Conservation (phyloP, 2,888 invertebrate species). For the Rhamnusium bicolor region DNA sequence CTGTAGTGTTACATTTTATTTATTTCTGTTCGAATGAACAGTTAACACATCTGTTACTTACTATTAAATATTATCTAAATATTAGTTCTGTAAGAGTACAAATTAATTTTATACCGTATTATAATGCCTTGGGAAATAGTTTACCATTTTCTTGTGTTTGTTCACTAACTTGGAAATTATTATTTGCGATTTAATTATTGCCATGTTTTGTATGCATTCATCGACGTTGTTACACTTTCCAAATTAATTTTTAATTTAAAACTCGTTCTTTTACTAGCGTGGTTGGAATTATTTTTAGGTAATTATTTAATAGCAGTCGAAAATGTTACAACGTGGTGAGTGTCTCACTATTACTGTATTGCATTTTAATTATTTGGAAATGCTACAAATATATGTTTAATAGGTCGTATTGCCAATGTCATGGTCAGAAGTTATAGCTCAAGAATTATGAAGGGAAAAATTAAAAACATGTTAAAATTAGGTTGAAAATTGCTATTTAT, state of each 20-base stretch:
- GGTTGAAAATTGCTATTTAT: too few species aligned
- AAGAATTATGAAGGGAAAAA: too few species aligned
- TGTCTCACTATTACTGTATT: not conserved
- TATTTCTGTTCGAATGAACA: conserved; percentile 17
- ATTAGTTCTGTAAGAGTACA: not conserved
- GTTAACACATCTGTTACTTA: conserved; percentile 19
- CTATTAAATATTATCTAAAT: not conserved
- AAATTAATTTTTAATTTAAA: not conserved
- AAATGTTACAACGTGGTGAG: not conserved
- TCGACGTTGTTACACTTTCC: not conserved
- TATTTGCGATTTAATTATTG: not conserved
- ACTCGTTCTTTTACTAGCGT: not conserved
- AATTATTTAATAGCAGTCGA: not conserved
- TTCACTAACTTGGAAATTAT: not conserved
- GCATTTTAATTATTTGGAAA: not conserved
- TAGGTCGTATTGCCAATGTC: too few species aligned
- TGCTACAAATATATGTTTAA: not conserved
- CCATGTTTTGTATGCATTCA: not conserved
- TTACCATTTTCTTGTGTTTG: not conserved
- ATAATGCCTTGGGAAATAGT: not conserved
- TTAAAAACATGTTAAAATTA: too few species aligned
- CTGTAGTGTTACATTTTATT: conserved; percentile 13
- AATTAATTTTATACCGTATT: conserved; percentile 4
- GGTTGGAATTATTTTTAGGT: not conserved
- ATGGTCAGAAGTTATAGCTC: too few species aligned